Evolutionary conservation across 2,888 invertebrate genomes (phyloP).

Genomic region (Esperia sulphurella): DNA sequence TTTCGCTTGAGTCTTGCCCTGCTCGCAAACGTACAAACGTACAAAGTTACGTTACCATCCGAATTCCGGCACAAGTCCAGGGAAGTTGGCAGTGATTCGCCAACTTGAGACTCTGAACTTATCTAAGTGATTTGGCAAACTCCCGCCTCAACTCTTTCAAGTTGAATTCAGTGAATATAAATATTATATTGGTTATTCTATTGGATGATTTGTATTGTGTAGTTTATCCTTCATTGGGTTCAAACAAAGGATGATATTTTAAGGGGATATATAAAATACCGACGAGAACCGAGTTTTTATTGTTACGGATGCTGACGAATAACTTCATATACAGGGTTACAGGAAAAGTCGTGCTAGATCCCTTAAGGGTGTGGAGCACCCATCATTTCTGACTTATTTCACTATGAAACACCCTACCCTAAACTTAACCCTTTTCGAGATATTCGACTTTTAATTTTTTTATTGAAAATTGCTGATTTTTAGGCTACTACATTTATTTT

Average conservation of each 20-base stretch:
- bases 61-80: slow-evolving; percentile 57
- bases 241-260: background rate
- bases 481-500: no score
- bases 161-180: slow-evolving; percentile 36
- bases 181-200: slow-evolving; percentile 7
- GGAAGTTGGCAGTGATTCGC: slow-evolving; percentile 58
- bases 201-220: slow-evolving; percentile 8
- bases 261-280: background rate
- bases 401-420: no score
- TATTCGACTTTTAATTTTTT: no score
- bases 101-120: slow-evolving; percentile 51
- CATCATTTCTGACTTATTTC: no score
- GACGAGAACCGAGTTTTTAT: no score
- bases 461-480: no score
- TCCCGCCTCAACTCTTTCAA: slow-evolving; percentile 51
- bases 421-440: no score
- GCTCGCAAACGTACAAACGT: background rate
- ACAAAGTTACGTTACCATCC: slow-evolving; percentile 2
- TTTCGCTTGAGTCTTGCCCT: background rate
- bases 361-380: no score
- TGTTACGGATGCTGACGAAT: no score
- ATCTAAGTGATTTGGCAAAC: slow-evolving; percentile 71
- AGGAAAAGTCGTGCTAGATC: no score
- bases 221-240: background rate
- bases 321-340: no score